phyloP scores from a whole-genome alignment of 2,113 vertebrate species.

The Mus pahari region DNA sequence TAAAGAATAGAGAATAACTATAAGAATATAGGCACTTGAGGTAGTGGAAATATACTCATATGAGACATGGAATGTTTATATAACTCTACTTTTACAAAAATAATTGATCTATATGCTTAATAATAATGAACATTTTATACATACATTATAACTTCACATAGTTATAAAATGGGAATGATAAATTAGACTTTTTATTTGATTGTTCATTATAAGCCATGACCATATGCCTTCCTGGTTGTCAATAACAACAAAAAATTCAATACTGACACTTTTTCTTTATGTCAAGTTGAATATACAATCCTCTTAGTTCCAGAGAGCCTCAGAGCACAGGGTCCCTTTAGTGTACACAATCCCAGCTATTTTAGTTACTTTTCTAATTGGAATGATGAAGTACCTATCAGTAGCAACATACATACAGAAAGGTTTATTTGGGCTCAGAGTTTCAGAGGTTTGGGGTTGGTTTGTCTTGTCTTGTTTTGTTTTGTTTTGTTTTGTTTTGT shows the following conservation, averaged over 20 bases:
- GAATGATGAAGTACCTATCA: neutral
- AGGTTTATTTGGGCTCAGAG: neutral
- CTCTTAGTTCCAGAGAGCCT: neutral
- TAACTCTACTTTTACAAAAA: neutral
- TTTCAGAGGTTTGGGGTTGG: neutral
- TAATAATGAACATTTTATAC: constrained; percentile 14
- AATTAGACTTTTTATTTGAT: neutral
- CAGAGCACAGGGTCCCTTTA: neutral
- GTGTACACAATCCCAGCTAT: neutral
- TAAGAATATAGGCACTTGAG: neutral
- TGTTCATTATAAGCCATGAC: neutral
- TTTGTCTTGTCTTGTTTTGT: neutral
- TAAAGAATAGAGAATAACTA: neutral
- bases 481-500: neutral
- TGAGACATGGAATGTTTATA: neutral
- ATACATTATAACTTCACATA: neutral
- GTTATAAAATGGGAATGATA: neutral
- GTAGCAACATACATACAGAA: neutral
- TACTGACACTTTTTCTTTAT: neutral
- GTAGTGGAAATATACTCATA: constrained; percentile 11
- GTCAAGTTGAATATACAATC: neutral
- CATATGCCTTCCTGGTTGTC: neutral
- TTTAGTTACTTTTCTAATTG: neutral
- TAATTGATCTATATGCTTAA: neutral
- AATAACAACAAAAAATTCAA: neutral